Conservation (phyloP, 2,113 vertebrate species). For the Chionodraco myersi region DNA sequence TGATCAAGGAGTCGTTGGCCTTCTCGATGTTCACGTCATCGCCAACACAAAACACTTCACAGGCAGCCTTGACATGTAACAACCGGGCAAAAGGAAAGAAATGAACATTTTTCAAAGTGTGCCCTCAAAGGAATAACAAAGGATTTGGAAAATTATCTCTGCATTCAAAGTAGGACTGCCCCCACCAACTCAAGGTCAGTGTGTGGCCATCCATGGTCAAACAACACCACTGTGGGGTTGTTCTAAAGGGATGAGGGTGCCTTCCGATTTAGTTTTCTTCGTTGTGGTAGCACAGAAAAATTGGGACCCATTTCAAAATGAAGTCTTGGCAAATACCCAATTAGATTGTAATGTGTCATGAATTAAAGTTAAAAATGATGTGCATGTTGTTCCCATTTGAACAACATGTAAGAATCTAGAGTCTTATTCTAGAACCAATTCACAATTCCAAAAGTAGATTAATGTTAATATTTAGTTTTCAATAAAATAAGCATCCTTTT, state of each 20-base stretch:
- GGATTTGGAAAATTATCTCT: not conserved
- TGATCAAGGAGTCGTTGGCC: slow-evolving; percentile 96
- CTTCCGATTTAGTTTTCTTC: slow-evolving; percentile 2
- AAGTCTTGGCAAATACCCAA: not conserved
- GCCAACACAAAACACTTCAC: slow-evolving; percentile 97
- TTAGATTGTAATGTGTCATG: not conserved
- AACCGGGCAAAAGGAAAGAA: not conserved
- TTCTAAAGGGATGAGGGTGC: not conserved
- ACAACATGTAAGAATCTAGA: not conserved
- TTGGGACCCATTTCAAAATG: not conserved
- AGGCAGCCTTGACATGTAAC: slow-evolving; percentile 88
- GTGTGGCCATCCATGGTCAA: not conserved
- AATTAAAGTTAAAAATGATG: not conserved
- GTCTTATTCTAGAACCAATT: too few relatives aligned
- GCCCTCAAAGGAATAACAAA: slow-evolving; percentile 1
- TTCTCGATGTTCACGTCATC: slow-evolving; percentile 99
- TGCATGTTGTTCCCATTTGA: not conserved
- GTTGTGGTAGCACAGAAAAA: not conserved
- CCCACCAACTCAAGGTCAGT: slow-evolving; percentile 8
- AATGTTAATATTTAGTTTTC: too few relatives aligned
- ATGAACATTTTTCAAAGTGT: not conserved
- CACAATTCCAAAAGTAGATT: too few relatives aligned
- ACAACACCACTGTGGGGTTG: not conserved
- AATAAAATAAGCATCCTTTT: too few relatives aligned
- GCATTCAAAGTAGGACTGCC: not conserved